Conservation (phyloP, 2,113 vertebrate genomes). For the Pogonocichla stellata region DNA sequence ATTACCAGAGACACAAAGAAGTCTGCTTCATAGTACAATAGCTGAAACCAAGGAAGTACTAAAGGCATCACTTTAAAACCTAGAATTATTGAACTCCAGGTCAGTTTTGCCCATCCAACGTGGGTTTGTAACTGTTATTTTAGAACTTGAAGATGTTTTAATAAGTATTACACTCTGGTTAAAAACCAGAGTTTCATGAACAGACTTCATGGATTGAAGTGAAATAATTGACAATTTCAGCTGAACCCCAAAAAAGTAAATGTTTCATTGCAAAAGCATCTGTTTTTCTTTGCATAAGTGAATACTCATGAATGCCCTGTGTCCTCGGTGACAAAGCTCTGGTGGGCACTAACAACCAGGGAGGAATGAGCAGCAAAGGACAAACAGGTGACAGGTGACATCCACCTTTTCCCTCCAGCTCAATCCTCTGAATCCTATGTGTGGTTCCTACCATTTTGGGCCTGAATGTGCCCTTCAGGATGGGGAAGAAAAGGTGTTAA, state of each 20-base stretch:
- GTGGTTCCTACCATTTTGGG: not conserved
- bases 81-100: not conserved
- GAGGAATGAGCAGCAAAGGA: not conserved
- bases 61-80: not conserved
- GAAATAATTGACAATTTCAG: not conserved
- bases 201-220: not conserved
- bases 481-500: not conserved
- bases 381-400: not conserved
- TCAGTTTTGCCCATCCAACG: not conserved
- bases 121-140: not conserved
- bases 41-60: not conserved
- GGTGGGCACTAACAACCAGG: no score
- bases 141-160: not conserved
- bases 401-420: not conserved
- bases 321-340: not conserved
- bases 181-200: not conserved
- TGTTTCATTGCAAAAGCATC: not conserved
- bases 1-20: not conserved
- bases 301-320: rapidly evolving
- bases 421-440: not conserved
- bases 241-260: not conserved
- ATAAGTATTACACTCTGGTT: not conserved
- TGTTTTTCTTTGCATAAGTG: not conserved
- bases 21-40: not conserved
- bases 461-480: not conserved